Evolutionary conservation across 37 sponge, comb jelly and placozoan species (phyloP), one percentile per base, ranked within the genome.

Genomic region (Dysidea cf. avara): DNA sequence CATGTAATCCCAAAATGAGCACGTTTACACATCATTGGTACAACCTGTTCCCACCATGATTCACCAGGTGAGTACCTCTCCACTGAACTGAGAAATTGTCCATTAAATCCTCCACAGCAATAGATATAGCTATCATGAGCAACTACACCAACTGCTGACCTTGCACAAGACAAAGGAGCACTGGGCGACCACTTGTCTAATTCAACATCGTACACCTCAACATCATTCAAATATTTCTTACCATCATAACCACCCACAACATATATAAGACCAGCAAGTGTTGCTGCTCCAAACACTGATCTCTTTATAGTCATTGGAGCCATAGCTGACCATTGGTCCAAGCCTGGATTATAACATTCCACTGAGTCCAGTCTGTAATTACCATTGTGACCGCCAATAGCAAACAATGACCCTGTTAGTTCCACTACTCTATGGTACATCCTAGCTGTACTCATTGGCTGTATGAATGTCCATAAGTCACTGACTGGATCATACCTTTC

Each of bases 51-150:
- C 86, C 86, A 86, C 17, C 12, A 17, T 7, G 53, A 32, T 30
- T 40, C 68, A 22, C 66, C 55, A 14, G 77, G 77, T n/a, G 13
- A 43, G 24, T 61, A 70, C 25, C 26, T 16, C 56, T 87, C 87
- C 33, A 81, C 82, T 39, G 76, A 76, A 28, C 49, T 60, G 12
- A 63, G 26, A 69, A 87, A 81, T 5, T 22, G 54, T 51, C 71
- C 82, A 62, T 64, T 81, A 43, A 81, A 87, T 12, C 87, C 82
- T 33, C 87, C 87, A 61, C 81, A 64, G 5, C 82, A 81, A 69
- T 81, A 81, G 29, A 81, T 35, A 31, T 47, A 54, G 1, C 77
- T 66, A 4, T 49, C 50, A 57, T 81, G 71, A 2, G 58, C 47
- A 11, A 81, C 81, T 37, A 81, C 32, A 17, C 87, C 82, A 47